phyloP scores from a whole-genome alignment of 1,140 invertebrate species.

The Helicoverpa zea region DNA sequence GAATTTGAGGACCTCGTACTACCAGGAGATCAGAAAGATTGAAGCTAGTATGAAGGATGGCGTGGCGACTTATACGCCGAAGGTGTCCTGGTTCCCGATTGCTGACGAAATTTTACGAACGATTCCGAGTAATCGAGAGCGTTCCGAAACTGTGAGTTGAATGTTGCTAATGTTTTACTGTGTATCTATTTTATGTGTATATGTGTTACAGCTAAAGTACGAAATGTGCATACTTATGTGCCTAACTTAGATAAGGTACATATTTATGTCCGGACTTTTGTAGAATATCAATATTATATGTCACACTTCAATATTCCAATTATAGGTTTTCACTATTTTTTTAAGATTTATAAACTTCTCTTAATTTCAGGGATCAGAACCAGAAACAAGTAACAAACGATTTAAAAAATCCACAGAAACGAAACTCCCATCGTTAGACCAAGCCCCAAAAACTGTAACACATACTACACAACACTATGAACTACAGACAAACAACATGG shows the following conservation, averaged over 20 bases:
- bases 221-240: too few species aligned
- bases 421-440: neutral
- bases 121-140: neutral
- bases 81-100: neutral
- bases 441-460: neutral
- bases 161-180: too few species aligned
- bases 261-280: too few species aligned
- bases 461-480: neutral
- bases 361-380: neutral
- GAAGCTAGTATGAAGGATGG: neutral
- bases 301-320: too few species aligned
- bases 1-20: constrained; percentile 2
- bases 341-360: too few species aligned
- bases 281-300: too few species aligned
- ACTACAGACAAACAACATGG: neutral
- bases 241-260: too few species aligned
- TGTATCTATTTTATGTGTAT: too few species aligned
- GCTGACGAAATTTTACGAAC: neutral
- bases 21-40: neutral
- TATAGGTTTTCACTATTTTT: too few species aligned
- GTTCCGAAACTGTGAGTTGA: too few species aligned
- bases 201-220: too few species aligned
- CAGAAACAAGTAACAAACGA: neutral
- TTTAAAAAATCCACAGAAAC: neutral
- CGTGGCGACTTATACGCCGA: neutral